phyloP scores from a whole-genome alignment of 2,113 vertebrate species.

The Tenrec ecaudatus region DNA sequence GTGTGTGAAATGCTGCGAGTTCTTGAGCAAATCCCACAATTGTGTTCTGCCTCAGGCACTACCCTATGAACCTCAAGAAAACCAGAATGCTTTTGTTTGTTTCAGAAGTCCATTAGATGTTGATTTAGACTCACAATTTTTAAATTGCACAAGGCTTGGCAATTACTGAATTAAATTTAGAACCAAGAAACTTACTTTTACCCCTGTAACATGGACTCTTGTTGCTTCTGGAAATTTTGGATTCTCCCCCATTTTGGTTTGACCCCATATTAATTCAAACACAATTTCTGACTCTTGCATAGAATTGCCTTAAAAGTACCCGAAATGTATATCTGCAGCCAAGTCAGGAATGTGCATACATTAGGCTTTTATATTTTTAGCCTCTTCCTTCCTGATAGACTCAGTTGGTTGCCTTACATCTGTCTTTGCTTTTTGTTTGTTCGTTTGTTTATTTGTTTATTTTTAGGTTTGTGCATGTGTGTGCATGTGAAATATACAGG shows the following conservation, averaged over 20 bases:
- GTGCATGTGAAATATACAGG: constrained; percentile 15
- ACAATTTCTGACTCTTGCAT: not conserved
- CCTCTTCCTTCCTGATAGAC: too few species aligned
- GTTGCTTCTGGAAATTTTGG: not conserved
- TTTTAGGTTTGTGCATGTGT: not conserved
- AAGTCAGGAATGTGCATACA: not conserved
- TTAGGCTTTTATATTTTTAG: not conserved
- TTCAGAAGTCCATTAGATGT: not conserved
- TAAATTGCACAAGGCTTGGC: not conserved
- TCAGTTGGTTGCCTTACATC: not conserved
- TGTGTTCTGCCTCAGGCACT: too few species aligned
- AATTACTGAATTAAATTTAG: not conserved
- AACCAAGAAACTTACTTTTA: not conserved
- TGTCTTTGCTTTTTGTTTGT: not conserved
- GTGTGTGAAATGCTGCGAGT: too few species aligned
- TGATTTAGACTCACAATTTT: not conserved
- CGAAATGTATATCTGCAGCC: not conserved
- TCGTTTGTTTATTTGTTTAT: not conserved
- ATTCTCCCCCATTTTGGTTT: not conserved
- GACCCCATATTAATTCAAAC: not conserved
- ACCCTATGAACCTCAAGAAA: not conserved
- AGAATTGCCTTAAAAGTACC: not conserved
- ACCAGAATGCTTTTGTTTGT: not conserved
- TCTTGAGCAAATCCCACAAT: not conserved
- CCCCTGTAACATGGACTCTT: not conserved